Percentiles rank a stretch among this genome's conserved stretches.
Conservation (phyloP, 2,888 invertebrate species). For the Zygaena filipendulae region DNA sequence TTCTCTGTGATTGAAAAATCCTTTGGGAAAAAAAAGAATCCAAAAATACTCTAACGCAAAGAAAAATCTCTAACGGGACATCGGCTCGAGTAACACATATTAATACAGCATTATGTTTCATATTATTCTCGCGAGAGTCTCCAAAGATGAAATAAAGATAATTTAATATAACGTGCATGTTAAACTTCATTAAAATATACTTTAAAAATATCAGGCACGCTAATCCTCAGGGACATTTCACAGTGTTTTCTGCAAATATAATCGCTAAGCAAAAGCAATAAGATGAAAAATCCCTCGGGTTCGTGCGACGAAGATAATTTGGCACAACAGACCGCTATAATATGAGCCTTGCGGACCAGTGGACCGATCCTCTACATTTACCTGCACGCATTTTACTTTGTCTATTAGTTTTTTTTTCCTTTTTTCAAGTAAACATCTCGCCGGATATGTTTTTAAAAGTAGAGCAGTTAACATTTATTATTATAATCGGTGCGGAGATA, state of each 20-base stretch:
- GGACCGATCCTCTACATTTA: constrained; percentile 40
- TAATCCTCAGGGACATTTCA: constrained; percentile 17
- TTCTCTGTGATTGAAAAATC: too few species aligned
- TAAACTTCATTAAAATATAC: constrained; percentile 30
- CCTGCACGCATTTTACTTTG: constrained; percentile 39
- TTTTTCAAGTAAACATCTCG: constrained; percentile 23
- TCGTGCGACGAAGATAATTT: constrained; percentile 30
- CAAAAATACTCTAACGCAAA: too few species aligned
- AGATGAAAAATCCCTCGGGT: constrained; percentile 20
- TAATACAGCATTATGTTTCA: constrained; percentile 15
- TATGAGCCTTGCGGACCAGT: constrained; percentile 34
- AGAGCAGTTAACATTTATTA: too few species aligned
- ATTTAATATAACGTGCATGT: constrained; percentile 31
- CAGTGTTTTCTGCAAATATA: constrained; percentile 5
- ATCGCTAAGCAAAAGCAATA: too few species aligned
- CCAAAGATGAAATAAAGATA: too few species aligned
- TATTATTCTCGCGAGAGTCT: too few species aligned
- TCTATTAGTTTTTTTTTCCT: constrained; percentile 16
- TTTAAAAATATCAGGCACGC: constrained; percentile 32
- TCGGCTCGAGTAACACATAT: constrained; percentile 13
- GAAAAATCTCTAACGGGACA: too few species aligned
- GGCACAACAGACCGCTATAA: constrained; percentile 43
- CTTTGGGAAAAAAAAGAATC: too few species aligned
- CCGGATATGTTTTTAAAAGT: too few species aligned
- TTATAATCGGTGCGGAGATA: too few species aligned